A percentile compares a stretch with the other conserved stretches of the same genome.
Conservation (phyloP, 2,797 vertebrate genomes). For the Lateolabrax maculatus region DNA sequence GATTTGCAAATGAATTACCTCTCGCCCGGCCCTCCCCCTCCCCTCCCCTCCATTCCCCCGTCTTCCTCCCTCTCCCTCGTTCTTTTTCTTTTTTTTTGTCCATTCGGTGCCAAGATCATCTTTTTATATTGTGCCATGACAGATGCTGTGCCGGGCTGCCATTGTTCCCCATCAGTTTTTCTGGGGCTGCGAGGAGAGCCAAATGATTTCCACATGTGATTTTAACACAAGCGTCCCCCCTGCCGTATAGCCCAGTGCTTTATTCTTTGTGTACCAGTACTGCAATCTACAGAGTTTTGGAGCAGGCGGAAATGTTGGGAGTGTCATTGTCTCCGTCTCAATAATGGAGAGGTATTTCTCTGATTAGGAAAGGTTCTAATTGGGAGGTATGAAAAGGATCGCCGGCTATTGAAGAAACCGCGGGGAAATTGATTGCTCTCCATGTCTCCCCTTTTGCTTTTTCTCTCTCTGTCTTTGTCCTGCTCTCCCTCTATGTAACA, state of each 20-base stretch:
- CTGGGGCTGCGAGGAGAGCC: constrained; percentile 88
- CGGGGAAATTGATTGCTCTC: constrained; percentile 86
- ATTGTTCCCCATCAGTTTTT: constrained; percentile 93
- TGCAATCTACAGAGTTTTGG: constrained; percentile 88
- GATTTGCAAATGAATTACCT: constrained; percentile 99
- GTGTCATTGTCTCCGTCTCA: constrained; percentile 85
- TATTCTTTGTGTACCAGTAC: constrained; percentile 91
- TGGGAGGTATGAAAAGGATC: constrained; percentile 86
- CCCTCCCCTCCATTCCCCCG: constrained; percentile 62
- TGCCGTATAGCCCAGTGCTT: constrained; percentile 85
- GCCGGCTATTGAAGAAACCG: constrained; percentile 84
- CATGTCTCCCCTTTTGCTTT: constrained; percentile 64
- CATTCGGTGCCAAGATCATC: constrained; percentile 97
- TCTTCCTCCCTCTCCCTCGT: constrained; percentile 74
- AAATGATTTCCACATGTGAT: constrained; percentile 93
- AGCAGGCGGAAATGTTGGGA: constrained; percentile 82
- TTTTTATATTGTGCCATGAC: constrained; percentile 99
- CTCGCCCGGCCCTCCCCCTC: constrained; percentile 76
- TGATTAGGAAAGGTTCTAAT: constrained; percentile 91
- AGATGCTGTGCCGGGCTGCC: constrained; percentile 93
- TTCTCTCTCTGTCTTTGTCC: constrained; percentile 65
- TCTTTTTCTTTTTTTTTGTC: constrained; percentile 70
- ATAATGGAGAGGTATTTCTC: constrained; percentile 88
- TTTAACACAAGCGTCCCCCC: constrained; percentile 80
- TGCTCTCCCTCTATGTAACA: constrained; percentile 63